A percentile compares a stretch with the other conserved stretches of the same genome.
Evolutionary conservation across 1,140 invertebrate genomes (phyloP).

Genomic region (Caenorhabditis tropicalis): DNA sequence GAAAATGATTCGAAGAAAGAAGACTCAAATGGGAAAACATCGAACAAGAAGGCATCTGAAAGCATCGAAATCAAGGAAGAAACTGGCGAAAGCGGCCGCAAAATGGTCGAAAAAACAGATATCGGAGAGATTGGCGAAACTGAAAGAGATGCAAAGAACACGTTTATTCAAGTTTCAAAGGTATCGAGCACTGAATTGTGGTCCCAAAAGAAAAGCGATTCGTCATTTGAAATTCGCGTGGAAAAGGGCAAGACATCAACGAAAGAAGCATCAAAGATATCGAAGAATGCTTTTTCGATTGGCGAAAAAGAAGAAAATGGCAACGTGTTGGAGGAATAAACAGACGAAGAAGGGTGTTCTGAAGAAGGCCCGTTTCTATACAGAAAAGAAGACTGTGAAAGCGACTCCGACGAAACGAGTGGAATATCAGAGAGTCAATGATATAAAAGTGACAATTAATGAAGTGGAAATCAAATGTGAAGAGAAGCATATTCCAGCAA

Average conservation of each 20-base stretch:
- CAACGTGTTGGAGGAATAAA: neutral
- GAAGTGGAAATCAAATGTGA: neutral
- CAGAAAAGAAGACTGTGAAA: no score
- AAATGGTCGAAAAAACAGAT: neutral
- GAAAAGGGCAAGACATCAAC: neutral
- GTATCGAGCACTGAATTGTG: neutral
- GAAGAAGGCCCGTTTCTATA: neutral
- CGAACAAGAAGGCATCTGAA: neutral
- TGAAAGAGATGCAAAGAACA: neutral
- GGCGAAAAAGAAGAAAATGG: neutral
- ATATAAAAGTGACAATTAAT: neutral
- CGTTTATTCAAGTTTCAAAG: neutral
- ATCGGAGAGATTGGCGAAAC: neutral
- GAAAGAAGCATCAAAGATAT: neutral
- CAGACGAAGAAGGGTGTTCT: neutral
- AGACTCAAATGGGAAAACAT: neutral
- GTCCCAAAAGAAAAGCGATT: neutral
- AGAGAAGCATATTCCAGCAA: neutral
- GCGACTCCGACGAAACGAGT: neutral
- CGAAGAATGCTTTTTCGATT: neutral
- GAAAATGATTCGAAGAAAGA: neutral
- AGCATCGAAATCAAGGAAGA: neutral
- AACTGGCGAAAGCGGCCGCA: neutral
- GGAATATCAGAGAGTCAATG: neutral
- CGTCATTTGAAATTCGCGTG: neutral